Base-by-base conservation (phyloP, 1,140 invertebrate species). In the Rhopalosiphum padi region DNA sequence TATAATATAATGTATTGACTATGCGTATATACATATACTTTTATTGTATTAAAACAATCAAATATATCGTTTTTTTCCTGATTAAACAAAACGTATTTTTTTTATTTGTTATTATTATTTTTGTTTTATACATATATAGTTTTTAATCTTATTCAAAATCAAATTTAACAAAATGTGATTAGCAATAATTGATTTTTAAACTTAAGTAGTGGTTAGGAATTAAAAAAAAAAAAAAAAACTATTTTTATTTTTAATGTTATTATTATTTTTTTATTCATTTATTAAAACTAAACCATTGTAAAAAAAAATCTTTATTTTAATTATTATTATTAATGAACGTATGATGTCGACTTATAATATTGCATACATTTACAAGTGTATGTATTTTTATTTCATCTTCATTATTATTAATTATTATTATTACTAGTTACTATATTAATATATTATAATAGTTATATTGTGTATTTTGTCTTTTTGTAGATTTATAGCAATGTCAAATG, bases 101-200 rank as follows among this genome's bases (percentile, higher is more conserved):
- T 77, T 77, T n/a, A 77, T 77, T 77, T 77, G 30, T 77, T 77
- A 77, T 77, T 18, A n/a, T 77, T 77, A 77, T 77, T 77, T 77
- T 77, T 77, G 60, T 77, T 77, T 77, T 77, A 77, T 77, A 77
- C 60, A 77, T 77, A 77, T 77, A 77, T 77, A 77, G 60, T 77
- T 18, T 21, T 77, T 68, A 68, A 35, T 18, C 30, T 77, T 77
- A 77, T 77, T 77, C 60, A n/a, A 77, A 77, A 77, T 77, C 30
- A 77, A 77, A 77, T 77, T 77, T 77, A 77, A 77, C 60, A 77
- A 77, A 77, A 77, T 77, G 60, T 77, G 60, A n/a, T n/a, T 77
- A 77, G 60, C 60, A n/a, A 77, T 77, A 77, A 77, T n/a, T 77
- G 60, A n/a, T 68, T n/a, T 77, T 77, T 68, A n/a, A 51, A 77